Percentiles rank a stretch among this genome's conserved stretches.
Evolutionary conservation across 2,888 invertebrate genomes (phyloP).

Genomic region (Aplocera efformata): DNA sequence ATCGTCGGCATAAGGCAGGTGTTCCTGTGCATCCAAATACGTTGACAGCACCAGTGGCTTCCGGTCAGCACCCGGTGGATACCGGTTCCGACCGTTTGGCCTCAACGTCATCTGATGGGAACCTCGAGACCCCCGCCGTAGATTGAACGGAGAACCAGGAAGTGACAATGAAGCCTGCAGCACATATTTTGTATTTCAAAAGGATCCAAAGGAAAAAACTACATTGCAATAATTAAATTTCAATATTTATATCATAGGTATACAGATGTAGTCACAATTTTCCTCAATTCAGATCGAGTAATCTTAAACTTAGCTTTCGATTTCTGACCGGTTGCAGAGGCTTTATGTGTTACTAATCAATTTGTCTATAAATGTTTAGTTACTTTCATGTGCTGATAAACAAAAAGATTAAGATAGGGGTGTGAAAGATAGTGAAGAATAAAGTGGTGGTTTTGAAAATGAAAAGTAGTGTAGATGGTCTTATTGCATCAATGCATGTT

Average conservation of each 20-base stretch:
- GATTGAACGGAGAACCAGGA: constrained; percentile 97
- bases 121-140: constrained; percentile 93
- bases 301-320: constrained; percentile 33
- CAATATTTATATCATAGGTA: constrained; percentile 2
- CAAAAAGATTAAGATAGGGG: constrained; percentile 49
- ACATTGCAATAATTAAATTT: constrained; percentile 11
- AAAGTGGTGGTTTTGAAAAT: constrained; percentile 48
- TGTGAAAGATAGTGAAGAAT: constrained; percentile 31
- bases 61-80: constrained; percentile 91
- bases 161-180: constrained; percentile 96
- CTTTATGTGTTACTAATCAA: constrained; percentile 48
- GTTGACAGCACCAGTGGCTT: constrained; percentile 96
- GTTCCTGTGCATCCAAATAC: constrained; percentile 96
- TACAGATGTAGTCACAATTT: constrained; percentile 41
- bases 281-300: constrained; percentile 75
- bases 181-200: constrained; percentile 39
- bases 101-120: constrained; percentile 95
- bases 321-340: constrained; percentile 63
- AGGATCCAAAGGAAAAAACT: constrained; percentile 26
- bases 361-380: constrained; percentile 39
- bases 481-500: constrained; percentile 55
- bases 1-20: constrained; percentile 98
- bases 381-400: constrained; percentile 80
- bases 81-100: constrained; percentile 88
- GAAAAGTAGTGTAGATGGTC: constrained; percentile 52